Evolutionary conservation across 2,888 invertebrate genomes (phyloP), one percentile per base, ranked within the genome.

Genomic region (Asteroscopus sphinx): DNA sequence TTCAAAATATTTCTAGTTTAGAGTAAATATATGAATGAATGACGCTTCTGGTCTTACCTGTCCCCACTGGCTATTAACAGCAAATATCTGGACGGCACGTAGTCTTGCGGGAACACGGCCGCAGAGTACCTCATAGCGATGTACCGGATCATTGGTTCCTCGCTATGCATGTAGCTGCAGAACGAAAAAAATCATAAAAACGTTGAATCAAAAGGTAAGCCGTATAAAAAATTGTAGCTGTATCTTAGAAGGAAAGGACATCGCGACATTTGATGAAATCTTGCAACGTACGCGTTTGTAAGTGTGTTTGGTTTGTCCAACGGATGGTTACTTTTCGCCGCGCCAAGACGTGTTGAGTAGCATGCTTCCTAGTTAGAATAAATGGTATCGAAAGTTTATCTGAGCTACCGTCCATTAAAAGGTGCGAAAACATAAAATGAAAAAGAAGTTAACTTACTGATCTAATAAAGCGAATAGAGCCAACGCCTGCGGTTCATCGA

Each of bases 61-160:
- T 98, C 98, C 39, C 98, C 98, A 70, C 97, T 97, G 28, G 98
- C 98, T 52, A 98, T 87, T 13, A 99, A 92, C 49, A 99, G 89
- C 8, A 98, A 92, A 84, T 97, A 98, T 79, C 98, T 95, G 0
- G 98, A 97, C 0, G 97, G 97, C 0, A 97, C 96, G 86, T 98
- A 97, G 79, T 97, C 95, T 28, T 96, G 95, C 0, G 98, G 97
- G 88, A 98, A 99, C 68, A 98, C 97, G 6, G 96, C 96, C 2
- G 97, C 96, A 0, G 98, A 95, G 79, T 97, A 98, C 59, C 97
- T 95, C 79, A 97, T 97, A 2, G 98, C 97, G 33, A 97, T 96
- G 89, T 97, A 97, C 56, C 98, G 95, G 33, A 97, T 96, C 93
- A 97, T 97, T 1, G 96, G 95, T 76, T 98, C 96, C 13, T 97